phyloP scores from a whole-genome alignment of 2,113 vertebrate species.

The Otocyon megalotis region DNA sequence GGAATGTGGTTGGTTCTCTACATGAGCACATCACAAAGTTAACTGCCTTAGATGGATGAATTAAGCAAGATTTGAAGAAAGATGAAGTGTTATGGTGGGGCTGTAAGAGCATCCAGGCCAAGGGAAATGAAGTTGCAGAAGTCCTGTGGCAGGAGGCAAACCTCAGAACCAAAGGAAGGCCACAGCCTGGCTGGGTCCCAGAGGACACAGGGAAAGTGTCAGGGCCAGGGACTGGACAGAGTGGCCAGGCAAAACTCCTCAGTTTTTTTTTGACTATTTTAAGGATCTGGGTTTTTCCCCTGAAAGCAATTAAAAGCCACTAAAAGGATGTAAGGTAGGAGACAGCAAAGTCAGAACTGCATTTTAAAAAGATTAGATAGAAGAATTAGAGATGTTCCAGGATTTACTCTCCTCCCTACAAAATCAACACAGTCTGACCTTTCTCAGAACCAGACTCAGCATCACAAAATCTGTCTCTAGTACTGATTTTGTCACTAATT shows the following conservation, averaged over 20 bases:
- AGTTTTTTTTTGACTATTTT: background rate
- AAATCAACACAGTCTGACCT: constrained; percentile 36
- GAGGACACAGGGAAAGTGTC: background rate
- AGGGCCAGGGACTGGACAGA: background rate
- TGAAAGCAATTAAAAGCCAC: constrained; percentile 17
- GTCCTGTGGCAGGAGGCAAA: background rate
- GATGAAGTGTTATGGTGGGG: background rate
- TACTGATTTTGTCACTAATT: background rate
- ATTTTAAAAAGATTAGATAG: background rate
- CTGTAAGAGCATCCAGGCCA: background rate
- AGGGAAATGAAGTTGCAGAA: background rate
- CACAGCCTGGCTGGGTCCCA: background rate
- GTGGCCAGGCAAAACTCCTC: background rate
- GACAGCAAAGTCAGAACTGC: background rate
- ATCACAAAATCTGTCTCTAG: background rate
- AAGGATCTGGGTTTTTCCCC: background rate
- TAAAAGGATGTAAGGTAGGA: background rate
- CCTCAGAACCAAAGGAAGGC: background rate
- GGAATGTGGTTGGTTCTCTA: background rate
- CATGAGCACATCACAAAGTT: background rate
- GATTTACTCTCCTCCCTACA: background rate
- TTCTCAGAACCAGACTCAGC: constrained; percentile 12
- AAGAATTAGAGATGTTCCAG: background rate
- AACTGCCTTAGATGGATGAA: background rate
- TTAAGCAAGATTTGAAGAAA: background rate